A percentile compares a stretch with the other conserved stretches of the same genome.
Evolutionary conservation across 2,797 vertebrate species (phyloP).

Genomic region (Arrhamphus sclerolepis): DNA sequence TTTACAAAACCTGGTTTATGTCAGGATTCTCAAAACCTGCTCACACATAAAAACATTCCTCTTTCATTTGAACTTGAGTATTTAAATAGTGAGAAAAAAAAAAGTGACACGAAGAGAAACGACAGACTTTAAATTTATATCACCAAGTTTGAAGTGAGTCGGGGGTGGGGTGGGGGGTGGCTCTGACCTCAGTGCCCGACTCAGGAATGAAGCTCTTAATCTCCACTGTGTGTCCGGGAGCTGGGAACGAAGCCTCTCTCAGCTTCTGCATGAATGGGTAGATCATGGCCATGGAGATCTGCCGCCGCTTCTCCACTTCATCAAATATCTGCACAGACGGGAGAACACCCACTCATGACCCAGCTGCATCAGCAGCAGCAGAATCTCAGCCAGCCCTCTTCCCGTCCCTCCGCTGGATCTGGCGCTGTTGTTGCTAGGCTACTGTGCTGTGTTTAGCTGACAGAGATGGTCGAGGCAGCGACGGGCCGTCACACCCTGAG

Average conservation of each 20-base stretch:
- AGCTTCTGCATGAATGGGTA: constrained; percentile 98
- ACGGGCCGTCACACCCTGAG: no score
- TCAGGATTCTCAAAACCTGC: no score
- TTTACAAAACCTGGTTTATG: background rate
- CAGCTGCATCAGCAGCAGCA: no score
- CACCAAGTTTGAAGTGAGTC: background rate
- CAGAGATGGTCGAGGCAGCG: no score
- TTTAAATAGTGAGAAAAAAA: no score
- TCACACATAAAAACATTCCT: no score
- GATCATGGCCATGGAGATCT: constrained; percentile 93
- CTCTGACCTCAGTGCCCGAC: constrained; percentile 90
- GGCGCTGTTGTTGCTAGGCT: no score
- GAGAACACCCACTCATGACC: background rate
- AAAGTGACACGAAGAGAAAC: constrained; percentile 5
- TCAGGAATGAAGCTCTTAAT: constrained; percentile 98
- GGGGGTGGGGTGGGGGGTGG: background rate
- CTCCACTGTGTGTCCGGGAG: constrained; percentile 91
- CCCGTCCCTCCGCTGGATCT: no score
- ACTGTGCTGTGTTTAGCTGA: no score
- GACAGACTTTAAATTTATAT: background rate
- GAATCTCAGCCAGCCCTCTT: no score
- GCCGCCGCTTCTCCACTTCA: constrained; percentile 94
- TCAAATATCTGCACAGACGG: constrained; percentile 87
- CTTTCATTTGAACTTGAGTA: no score
- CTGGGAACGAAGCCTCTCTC: constrained; percentile 90